Percentiles rank a stretch among this genome's conserved stretches.
These are phyloP conservation scores for Centropus unirufus DNA, from an alignment of 2,113 vertebrate genomes.

Conservation along the genomic window DNA sequence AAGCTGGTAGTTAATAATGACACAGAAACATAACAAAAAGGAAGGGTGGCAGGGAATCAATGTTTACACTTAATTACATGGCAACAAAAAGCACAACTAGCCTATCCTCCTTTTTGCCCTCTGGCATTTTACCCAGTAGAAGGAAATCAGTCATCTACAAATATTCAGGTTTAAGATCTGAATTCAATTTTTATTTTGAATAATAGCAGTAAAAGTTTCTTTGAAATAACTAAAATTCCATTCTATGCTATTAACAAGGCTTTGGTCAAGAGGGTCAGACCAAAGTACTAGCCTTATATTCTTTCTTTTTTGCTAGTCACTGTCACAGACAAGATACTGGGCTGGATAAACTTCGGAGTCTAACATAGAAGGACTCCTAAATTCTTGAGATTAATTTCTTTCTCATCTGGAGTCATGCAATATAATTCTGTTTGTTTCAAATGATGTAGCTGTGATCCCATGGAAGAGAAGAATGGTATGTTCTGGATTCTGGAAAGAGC, in stretches of 20 bases:
- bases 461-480: background rate
- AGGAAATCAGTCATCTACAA: constrained; percentile 9
- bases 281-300: background rate
- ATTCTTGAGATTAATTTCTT: background rate
- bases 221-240: background rate
- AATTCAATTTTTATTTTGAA: background rate
- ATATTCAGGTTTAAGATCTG: background rate
- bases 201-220: background rate
- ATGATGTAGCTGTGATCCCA: background rate
- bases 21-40: constrained; percentile 67
- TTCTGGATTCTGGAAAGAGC: background rate
- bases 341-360: background rate
- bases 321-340: background rate
- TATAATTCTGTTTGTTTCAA: background rate
- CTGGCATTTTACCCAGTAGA: background rate
- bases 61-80: constrained; percentile 70
- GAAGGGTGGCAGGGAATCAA: background rate
- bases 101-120: background rate
- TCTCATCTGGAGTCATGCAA: background rate
- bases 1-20: constrained; percentile 51
- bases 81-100: constrained; percentile 55
- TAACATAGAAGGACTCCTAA: background rate
- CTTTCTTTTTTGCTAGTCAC: background rate
- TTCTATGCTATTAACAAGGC: background rate
- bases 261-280: background rate